Base-by-base conservation (phyloP, 2,797 vertebrate species). In the Mormyrops boulengeri region DNA sequence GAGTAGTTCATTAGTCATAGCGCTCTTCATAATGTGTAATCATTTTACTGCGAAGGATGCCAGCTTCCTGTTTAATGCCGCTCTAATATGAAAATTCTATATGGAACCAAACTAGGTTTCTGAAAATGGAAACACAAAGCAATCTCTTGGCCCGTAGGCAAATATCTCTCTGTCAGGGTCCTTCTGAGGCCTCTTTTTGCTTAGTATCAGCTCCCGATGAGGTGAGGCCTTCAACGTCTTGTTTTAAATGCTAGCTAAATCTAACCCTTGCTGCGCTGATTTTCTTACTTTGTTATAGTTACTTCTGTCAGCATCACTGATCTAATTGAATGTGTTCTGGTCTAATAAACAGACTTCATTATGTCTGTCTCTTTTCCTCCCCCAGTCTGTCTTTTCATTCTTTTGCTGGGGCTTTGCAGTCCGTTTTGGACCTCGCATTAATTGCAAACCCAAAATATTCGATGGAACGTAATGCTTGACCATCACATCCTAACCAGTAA, bases 301-400 rank as follows among this genome's bases (percentile, higher is more conserved):
- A n/a, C 44, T 34, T 87, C 66, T 86, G 84, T 89, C 57, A 69
- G 89, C 84, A 53, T 89, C 89, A 87, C 55, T 53, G 84, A 89
- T 47, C 84, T 87, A 50, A 87, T 73, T 89, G 26, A 87, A 89
- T 86, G 62, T 57, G 60, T 89, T 89, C 89, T 89, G 89, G 89
- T 86, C 60, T 85, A 87, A 60, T 89, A 60, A 87, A 52, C 89
- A n/a, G 52, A 38, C 44, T 69, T 89, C 84, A 86, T 89, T 86
- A 85, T 85, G 38, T 66, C 73, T 49, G 52, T 77, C 14, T 87
- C 44, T 62, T 41, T 22, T 57, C 50, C 38, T 26, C 60, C n/a
- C 41, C 38, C 30, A 88, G 26, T 44, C 87, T 4, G 22, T 87
- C 85, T 53, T 57, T 53, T 57, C 26, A 26, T 22, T 52, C 26